Base-by-base conservation (phyloP, 35 echinoderm and acorn worm species). In the Ptychodera flava region DNA sequence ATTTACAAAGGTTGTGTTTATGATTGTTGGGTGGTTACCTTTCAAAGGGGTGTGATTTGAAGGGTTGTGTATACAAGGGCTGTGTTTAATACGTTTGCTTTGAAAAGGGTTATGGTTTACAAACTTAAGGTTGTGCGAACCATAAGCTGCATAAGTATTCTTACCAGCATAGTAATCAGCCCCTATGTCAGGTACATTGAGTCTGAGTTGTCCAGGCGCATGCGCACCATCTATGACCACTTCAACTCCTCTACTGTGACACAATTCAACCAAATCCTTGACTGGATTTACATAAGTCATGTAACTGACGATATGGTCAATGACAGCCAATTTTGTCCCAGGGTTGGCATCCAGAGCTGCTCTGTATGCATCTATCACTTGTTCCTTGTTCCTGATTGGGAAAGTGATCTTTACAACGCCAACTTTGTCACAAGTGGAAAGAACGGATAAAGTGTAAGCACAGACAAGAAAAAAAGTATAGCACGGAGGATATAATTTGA, bases 161-260 rank as follows among this genome's bases (percentile, higher is more conserved):
- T 88, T 1, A 92, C 90, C 90, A 33, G 77, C 79, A 84, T 87
- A 87, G 30, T 79, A 92, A 77, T 92, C 90, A 33, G 90, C 90
- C n/a, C 31, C 75, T 0, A 92, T 38, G 1, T 92, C 86, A 28
- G 87, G 85, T 29, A 92, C 30, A 12, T 88, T 78, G 6, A 92
- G 80, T 1, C 34, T 85, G 33, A 92, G 28, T 12, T 92, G 90
- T 1, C 90, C 90, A 32, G 90, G 90, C 32, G 90, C 80, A 83
- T 92, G 90, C 28, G 90, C 90, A 31, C 85, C 90, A 78, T 92
- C 90, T 32, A 92, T 80, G 78, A 92, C 28, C 15, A 76, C 52
- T 31, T 83, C 31, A 22, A 92, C 84, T 6, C 85, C 90, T 16
- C 85, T 87, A 27, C 31, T 36, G 45, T 83, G 90, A 80, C 90